phyloP scores from a whole-genome alignment of 2,113 vertebrate species.

The Vidua macroura region DNA sequence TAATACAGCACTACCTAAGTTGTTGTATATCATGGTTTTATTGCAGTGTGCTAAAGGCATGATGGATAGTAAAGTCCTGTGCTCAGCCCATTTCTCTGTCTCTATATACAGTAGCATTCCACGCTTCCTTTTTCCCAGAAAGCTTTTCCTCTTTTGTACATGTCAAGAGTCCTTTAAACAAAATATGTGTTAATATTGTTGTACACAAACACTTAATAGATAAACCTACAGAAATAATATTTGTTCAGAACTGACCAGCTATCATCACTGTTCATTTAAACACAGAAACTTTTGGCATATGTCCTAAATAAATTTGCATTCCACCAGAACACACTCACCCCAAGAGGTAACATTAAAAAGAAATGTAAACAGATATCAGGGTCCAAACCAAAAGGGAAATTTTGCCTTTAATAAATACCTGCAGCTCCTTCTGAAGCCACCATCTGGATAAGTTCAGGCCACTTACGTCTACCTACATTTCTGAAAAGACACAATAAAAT shows the following conservation, averaged over 20 bases:
- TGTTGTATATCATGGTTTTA: neutral
- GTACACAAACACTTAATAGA: neutral
- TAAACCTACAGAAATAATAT: neutral
- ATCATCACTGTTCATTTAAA: neutral
- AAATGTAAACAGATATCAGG: neutral
- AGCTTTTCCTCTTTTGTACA: neutral
- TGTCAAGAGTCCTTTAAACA: neutral
- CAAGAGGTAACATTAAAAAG: neutral
- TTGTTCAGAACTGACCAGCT: neutral
- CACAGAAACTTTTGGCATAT: neutral
- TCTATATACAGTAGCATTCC: neutral
- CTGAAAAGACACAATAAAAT: neutral
- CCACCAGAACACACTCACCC: neutral
- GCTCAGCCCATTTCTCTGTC: neutral
- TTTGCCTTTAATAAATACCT: neutral
- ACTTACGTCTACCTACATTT: neutral
- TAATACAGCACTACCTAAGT: neutral
- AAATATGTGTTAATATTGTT: no score
- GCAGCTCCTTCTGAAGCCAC: neutral
- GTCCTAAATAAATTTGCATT: neutral
- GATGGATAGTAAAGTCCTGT: neutral
- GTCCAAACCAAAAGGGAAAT: neutral
- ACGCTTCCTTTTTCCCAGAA: neutral
- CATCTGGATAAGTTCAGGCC: neutral
- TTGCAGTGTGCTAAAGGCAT: neutral